Evolutionary conservation across 2,113 vertebrate species (phyloP), one percentile per base, ranked within the genome.

Genomic region (Regulus satrapa): DNA sequence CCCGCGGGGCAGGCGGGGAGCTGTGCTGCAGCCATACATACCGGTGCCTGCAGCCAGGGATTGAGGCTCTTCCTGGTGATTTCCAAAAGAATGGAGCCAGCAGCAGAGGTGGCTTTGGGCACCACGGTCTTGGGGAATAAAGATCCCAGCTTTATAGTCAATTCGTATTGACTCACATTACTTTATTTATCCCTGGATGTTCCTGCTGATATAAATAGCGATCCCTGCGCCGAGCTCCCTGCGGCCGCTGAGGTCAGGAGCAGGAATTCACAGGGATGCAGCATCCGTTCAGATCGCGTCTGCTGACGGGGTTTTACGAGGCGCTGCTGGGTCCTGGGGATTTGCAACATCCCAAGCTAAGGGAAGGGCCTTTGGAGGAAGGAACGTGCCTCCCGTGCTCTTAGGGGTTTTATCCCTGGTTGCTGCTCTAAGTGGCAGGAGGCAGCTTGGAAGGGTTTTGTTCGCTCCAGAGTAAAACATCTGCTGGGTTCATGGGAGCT

Each of bases 121-220:
- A n/a, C 64, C 3, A 1, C 26, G 4, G 26, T 5, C 83, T 74
- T 5, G 15, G 34, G 68, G 86, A 91, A 61, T 41, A 41, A 75
- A 90, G 75, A 80, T 77, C 91, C 51, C 6, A 0, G 77, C 90
- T 97, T 85, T 91, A 73, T 24, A 81, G 73, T 18, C 83, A 77
- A 58, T 92, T 95, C 43, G 10, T 38, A 88, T 89, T 68, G 93
- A 95, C 93, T 97, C 95, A 86, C 69, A 36, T 71, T 66, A 49
- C 95, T 92, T 83, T 85, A 56, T 94, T 97, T 95, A 92, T 96
- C 93, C 93, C 92, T 91, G 92, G 89, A 92, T 94, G 89, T 96
- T 96, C 94, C 94, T 64, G 62, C 19, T 0, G 81, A 84, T 94
- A 95, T 92, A 96, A 96, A 95, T 92, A 97, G 92, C 58, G 32